Base-by-base conservation (phyloP, 2,113 vertebrate genomes). In the Gobius niger region DNA sequence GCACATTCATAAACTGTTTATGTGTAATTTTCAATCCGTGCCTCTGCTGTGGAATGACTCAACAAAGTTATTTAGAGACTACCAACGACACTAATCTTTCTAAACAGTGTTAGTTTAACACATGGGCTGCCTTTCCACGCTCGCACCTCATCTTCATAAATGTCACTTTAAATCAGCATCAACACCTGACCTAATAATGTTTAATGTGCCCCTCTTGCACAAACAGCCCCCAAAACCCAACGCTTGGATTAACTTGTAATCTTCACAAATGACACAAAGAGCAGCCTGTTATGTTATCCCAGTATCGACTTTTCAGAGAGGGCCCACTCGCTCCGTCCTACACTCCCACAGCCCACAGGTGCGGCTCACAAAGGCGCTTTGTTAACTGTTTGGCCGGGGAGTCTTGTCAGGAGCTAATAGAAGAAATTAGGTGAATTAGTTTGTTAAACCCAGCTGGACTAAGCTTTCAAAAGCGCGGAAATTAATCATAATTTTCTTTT, bases 361-460 rank as follows among this genome's bases (percentile, higher is more conserved):
- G 82, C 74, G 69, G 73, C 54, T 68, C 76, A 88, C 70, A 88
- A 87, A 87, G 76, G 61, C 70, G 76, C 72, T 82, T 73, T 87
- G 82, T 87, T 82, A 76, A 81, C 76, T 67, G 54, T 68, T 68
- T 73, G 70, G 79, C 69, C 13, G 24, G 71, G 60, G 68, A 54
- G 63, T 73, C 60, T 10, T 60, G 46, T 66, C 68, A 8, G 18
- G 68, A 66, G 24, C 18, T 54, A 57, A 63, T 44, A 53, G 63
- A 65, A 24, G 59, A 80, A 63, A 67, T 50, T 52, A 72, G 65
- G 63, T 72, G 59, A 67, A 63, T 82, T 75, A 83, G 77, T 88
- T 73, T 82, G 53, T 44, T 7, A 34, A 61, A 54, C 16, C 70
- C 80, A 75, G 76, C 75, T 72, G 73, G 63, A 79, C 10, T 44